A percentile compares a stretch with the other conserved stretches of the same genome.
Conservation (phyloP, 2,113 vertebrate genomes). For the Catagonus wagneri region DNA sequence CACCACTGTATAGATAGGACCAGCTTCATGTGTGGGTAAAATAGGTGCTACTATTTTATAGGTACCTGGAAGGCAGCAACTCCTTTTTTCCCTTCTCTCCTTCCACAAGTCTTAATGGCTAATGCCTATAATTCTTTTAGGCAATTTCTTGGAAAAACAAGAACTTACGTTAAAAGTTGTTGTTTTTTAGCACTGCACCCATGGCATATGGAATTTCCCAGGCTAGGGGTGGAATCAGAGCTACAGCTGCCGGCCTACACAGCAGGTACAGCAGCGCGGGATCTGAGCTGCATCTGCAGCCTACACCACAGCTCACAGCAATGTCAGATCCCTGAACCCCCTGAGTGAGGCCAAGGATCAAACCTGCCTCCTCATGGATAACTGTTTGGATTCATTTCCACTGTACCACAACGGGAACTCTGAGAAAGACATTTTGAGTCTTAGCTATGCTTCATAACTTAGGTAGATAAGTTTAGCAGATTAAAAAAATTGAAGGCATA, state of each 20-base stretch:
- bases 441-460: neutral
- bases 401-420: too few species aligned
- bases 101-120: neutral
- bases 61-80: neutral
- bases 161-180: neutral
- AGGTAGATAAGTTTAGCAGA: neutral
- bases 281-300: too few species aligned
- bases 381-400: too few species aligned
- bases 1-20: neutral
- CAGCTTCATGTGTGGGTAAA: neutral
- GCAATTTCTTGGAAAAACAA: neutral
- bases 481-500: neutral
- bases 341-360: too few species aligned
- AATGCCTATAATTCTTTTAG: neutral
- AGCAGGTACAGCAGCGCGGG: too few species aligned
- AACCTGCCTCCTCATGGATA: too few species aligned
- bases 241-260: too few species aligned
- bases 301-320: too few species aligned
- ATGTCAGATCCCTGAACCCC: too few species aligned
- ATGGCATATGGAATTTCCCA: too few species aligned
- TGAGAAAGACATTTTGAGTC: neutral
- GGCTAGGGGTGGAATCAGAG: too few species aligned
- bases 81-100: neutral
- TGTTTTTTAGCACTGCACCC: too few species aligned
- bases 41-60: neutral